Conservation (phyloP, 2,888 invertebrate genomes). For the Ennomos fuscantarius region DNA sequence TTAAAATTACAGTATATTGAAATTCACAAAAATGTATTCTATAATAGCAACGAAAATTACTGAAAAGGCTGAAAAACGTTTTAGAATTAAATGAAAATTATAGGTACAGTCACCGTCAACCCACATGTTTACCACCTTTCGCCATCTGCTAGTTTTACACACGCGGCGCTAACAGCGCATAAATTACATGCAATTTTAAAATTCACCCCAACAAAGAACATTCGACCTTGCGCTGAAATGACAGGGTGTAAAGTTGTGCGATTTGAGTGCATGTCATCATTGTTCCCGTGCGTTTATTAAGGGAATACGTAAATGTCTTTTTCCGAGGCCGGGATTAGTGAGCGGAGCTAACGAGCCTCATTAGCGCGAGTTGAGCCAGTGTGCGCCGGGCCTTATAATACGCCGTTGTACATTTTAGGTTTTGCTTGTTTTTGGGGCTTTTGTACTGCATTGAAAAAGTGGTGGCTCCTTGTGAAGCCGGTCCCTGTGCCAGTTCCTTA, state of each 20-base stretch:
- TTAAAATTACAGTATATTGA: too few species aligned
- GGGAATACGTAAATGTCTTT: conserved; percentile 45
- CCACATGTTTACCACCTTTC: conserved; percentile 30
- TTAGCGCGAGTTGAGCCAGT: conserved; percentile 44
- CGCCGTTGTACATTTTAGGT: conserved; percentile 27
- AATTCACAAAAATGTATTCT: too few species aligned
- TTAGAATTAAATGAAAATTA: conserved; percentile 26
- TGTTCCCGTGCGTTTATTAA: conserved; percentile 39
- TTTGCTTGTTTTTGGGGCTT: conserved; percentile 29
- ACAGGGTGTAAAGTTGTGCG: conserved; percentile 28
- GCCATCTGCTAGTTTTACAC: conserved; percentile 31
- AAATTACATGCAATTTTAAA: conserved; percentile 34
- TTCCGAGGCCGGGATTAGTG: conserved; percentile 48
- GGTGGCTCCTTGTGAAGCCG: neutral
- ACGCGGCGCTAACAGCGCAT: conserved; percentile 28
- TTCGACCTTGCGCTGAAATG: conserved; percentile 14
- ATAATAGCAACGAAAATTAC: neutral
- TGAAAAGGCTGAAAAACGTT: conserved; percentile 3
- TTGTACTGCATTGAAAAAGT: conserved; percentile 22
- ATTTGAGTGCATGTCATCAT: conserved; percentile 33
- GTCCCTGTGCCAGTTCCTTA: neutral
- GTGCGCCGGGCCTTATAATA: conserved; percentile 40
- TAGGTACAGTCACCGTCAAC: conserved; percentile 32
- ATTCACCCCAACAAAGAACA: conserved; percentile 12
- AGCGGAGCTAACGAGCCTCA: conserved; percentile 56